Conservation (phyloP, 2,797 vertebrate genomes). For the Pangasius sanitwongsei region DNA sequence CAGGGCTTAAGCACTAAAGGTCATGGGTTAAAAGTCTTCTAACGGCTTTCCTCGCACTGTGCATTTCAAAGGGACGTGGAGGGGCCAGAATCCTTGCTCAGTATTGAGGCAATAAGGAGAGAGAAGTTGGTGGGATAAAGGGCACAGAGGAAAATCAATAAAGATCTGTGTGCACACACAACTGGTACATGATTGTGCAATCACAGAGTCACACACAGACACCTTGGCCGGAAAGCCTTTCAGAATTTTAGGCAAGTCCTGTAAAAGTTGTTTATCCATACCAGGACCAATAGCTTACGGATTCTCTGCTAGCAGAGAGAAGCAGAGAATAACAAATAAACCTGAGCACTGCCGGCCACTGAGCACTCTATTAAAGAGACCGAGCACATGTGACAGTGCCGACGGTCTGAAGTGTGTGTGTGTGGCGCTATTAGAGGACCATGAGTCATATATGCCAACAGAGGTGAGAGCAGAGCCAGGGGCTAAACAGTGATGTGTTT, state of each 20-base stretch:
- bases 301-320: not conserved
- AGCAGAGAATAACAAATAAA: not conserved
- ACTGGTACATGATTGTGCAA: constrained; percentile 16
- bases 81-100: not conserved
- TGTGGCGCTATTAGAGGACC: not conserved
- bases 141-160: not conserved
- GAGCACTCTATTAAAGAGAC: not conserved
- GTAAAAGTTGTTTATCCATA: not conserved
- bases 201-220: not conserved
- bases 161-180: not conserved
- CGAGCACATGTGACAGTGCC: not conserved
- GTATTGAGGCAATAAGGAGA: not conserved
- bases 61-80: not conserved
- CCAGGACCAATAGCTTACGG: not conserved
- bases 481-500: not conserved
- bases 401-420: constrained; percentile 2
- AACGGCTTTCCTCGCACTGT: not conserved
- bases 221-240: not conserved
- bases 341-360: not conserved
- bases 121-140: not conserved
- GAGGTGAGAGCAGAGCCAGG: not conserved
- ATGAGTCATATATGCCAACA: constrained; percentile 25
- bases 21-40: not conserved
- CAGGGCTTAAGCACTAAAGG: not conserved
- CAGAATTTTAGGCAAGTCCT: not conserved